Evolutionary conservation across 1,140 invertebrate species (phyloP).

Genomic region (Drosophila erecta): DNA sequence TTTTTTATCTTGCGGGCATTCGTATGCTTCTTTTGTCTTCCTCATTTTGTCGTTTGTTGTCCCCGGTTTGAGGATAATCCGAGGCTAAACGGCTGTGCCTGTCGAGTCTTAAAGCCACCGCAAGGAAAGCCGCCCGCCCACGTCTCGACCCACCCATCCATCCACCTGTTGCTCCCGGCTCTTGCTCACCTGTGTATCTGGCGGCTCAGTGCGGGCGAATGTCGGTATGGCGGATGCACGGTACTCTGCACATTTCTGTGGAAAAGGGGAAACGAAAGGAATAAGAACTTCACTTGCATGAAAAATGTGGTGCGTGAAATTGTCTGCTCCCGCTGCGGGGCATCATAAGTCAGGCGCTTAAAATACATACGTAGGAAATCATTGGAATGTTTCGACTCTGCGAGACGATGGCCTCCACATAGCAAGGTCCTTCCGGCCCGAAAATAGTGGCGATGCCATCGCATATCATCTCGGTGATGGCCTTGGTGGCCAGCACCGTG

Average conservation of each 20-base stretch:
- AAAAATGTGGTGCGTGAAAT: conserved; percentile 21
- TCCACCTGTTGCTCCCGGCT: conserved; percentile 23
- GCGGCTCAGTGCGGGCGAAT: conserved; percentile 97
- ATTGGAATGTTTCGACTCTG: conserved; percentile 97
- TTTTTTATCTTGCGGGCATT: background rate
- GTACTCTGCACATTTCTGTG: conserved; percentile 97
- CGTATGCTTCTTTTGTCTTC: background rate
- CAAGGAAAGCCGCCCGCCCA: conserved; percentile 1
- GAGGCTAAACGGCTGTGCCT: conserved; percentile 25
- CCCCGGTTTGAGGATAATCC: conserved; percentile 11
- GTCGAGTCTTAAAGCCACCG: conserved; percentile 11
- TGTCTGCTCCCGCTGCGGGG: background rate
- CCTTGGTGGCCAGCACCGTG: conserved; percentile 92
- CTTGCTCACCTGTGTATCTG: conserved; percentile 92
- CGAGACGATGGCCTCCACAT: conserved; percentile 96
- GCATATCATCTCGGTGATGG: conserved; percentile 96
- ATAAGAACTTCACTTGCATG: conserved; percentile 37
- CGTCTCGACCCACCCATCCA: background rate
- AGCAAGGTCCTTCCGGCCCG: conserved; percentile 96
- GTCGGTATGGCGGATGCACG: conserved; percentile 94
- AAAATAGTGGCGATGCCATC: conserved; percentile 96
- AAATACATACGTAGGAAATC: conserved; percentile 94
- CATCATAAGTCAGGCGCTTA: conserved; percentile 1
- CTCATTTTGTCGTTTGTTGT: background rate
- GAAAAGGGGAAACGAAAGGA: conserved; percentile 12